Conservation (phyloP, 2,888 invertebrate species). For the Eurois occulta region DNA sequence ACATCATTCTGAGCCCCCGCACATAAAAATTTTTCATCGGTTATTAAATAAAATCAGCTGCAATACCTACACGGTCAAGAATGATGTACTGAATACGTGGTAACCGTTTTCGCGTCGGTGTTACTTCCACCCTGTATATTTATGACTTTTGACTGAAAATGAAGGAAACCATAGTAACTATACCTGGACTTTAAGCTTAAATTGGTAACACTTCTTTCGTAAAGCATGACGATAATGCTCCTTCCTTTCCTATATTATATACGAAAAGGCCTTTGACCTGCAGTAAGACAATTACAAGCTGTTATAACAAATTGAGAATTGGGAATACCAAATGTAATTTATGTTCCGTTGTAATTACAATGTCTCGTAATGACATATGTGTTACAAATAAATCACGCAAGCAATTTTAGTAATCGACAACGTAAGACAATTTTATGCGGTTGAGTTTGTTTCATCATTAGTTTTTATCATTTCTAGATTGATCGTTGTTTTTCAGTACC, state of each 20-base stretch:
- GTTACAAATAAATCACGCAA: constrained; percentile 38
- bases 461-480: not conserved
- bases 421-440: not conserved
- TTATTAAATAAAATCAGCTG: no score
- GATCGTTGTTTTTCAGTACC: not conserved
- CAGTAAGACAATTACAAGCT: constrained; percentile 6
- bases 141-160: not conserved
- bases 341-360: constrained; percentile 44
- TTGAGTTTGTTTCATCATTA: constrained; percentile 1
- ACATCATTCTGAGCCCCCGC: no score
- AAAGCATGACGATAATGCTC: not conserved
- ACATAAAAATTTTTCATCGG: no score
- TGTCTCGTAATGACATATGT: constrained; percentile 35
- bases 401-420: constrained; percentile 10
- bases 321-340: constrained; percentile 33
- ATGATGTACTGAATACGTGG: no score
- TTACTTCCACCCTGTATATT: no score
- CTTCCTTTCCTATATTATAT: not conserved
- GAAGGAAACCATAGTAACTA: not conserved
- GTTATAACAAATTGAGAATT: constrained; percentile 20
- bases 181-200: not conserved
- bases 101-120: no score
- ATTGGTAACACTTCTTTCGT: not conserved
- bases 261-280: constrained; percentile 17
- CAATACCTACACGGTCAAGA: no score